Percentiles rank a stretch among this genome's conserved stretches.
Conservation (phyloP, 2,888 invertebrate genomes). For the Leptinotarsa peninsularis region DNA sequence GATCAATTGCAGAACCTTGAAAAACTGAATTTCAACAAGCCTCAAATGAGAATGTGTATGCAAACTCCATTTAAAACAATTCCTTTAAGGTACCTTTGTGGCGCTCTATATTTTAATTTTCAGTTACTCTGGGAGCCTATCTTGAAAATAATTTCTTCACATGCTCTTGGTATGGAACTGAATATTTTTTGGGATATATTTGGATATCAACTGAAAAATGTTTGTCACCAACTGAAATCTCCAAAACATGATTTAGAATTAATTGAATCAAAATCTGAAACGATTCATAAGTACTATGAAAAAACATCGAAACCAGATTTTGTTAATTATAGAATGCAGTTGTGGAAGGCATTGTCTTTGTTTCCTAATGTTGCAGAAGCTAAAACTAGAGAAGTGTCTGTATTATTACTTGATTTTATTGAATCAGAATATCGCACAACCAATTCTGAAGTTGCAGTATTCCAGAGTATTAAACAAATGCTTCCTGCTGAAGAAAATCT, state of each 20-base stretch:
- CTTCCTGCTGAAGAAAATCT: constrained; percentile 57
- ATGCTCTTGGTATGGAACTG: constrained; percentile 73
- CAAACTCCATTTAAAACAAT: constrained; percentile 73
- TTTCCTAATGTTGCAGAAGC: constrained; percentile 83
- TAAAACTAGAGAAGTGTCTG: constrained; percentile 83
- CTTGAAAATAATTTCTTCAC: constrained; percentile 79
- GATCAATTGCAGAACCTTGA: constrained; percentile 81
- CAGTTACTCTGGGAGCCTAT: constrained; percentile 90
- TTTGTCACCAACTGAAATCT: constrained; percentile 66
- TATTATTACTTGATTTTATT: constrained; percentile 82
- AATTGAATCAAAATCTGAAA: constrained; percentile 54
- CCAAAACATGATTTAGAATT: constrained; percentile 41
- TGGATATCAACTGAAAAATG: constrained; percentile 70
- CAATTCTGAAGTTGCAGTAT: constrained; percentile 70
- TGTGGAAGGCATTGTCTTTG: constrained; percentile 83
- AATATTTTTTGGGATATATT: constrained; percentile 82
- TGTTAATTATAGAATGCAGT: constrained; percentile 79
- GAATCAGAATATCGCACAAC: constrained; percentile 71
- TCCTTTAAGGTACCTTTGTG: constrained; percentile 83
- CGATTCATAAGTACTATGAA: constrained; percentile 55
- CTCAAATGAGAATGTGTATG: constrained; percentile 68
- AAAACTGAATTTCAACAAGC: constrained; percentile 76
- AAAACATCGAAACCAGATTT: constrained; percentile 75
- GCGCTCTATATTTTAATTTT: constrained; percentile 87
- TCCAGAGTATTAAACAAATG: constrained; percentile 69